A percentile compares a stretch with the other conserved stretches of the same genome.
These are phyloP conservation scores for Bembecia ichneumoniformis DNA, from an alignment of 2,888 invertebrate genomes.

Conservation along the genomic window DNA sequence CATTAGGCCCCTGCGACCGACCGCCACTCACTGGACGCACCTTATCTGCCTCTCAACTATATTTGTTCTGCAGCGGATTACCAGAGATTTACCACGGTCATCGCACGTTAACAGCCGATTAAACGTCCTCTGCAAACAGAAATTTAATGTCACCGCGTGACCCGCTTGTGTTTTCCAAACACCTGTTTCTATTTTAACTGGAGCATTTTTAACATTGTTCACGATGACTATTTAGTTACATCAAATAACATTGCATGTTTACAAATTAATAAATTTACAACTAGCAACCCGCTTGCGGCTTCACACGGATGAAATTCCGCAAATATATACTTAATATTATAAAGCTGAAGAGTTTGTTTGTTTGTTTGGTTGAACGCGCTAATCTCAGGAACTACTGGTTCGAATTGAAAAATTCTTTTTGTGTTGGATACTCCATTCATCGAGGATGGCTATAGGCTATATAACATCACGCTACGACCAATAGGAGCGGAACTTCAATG, in stretches of 20 bases:
- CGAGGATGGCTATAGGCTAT: too few relatives aligned
- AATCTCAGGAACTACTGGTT: too few relatives aligned
- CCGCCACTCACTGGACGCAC: conserved; percentile 44
- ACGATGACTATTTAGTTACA: neutral
- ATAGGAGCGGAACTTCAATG: too few relatives aligned
- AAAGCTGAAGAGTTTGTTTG: too few relatives aligned
- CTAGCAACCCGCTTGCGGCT: too few relatives aligned
- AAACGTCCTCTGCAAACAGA: conserved; percentile 63
- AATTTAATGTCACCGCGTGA: conserved; percentile 42
- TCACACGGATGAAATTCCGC: too few relatives aligned
- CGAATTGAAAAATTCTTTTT: too few relatives aligned
- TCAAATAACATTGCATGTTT: neutral
- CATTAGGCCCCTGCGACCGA: conserved; percentile 51
- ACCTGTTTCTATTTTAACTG: conserved; percentile 22
- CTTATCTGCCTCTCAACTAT: conserved; percentile 69
- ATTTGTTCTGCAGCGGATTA: conserved; percentile 67
- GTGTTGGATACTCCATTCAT: too few relatives aligned
- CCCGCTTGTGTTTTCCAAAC: conserved; percentile 36
- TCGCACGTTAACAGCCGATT: conserved; percentile 59
- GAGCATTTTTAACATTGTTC: conserved; percentile 5
- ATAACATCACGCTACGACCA: too few relatives aligned
- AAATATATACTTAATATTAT: too few relatives aligned
- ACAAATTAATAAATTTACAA: too few relatives aligned
- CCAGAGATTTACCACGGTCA: conserved; percentile 67
- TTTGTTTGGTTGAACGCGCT: too few relatives aligned